Percentiles rank a stretch among this genome's conserved stretches.
phyloP scores from a whole-genome alignment of 2,797 vertebrate species.

The Pantherophis alleghaniensis region DNA sequence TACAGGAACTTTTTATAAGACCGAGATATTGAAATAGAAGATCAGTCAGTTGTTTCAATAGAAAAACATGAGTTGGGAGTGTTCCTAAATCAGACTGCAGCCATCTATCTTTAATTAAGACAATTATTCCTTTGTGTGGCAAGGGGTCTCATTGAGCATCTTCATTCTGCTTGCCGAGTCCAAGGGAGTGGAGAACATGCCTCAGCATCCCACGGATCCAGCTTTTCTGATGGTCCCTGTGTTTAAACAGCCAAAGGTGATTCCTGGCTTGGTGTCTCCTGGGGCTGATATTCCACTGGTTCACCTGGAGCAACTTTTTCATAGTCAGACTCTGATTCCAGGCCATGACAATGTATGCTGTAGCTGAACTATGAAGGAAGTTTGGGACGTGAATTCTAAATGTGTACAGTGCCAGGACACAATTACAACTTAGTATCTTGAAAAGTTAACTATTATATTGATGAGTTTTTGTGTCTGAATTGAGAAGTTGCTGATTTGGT shows the following conservation, averaged over 20 bases:
- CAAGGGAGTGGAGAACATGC: not conserved
- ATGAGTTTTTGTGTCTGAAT: not conserved
- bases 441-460: not conserved
- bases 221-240: not conserved
- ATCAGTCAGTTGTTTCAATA: not conserved
- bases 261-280: not conserved
- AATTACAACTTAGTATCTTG: not conserved
- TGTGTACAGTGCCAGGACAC: not conserved
- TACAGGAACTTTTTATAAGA: not conserved
- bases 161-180: not conserved
- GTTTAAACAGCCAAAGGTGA: not conserved
- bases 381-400: not conserved
- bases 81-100: not conserved
- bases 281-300: not conserved
- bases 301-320: not conserved
- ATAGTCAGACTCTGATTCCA: not conserved
- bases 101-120: not conserved
- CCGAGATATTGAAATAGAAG: not conserved
- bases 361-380: not conserved
- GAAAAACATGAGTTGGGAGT: not conserved
- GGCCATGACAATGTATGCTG: not conserved
- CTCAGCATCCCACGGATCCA: not conserved
- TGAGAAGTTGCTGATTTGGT: not conserved
- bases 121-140: not conserved
- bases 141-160: not conserved